Evolutionary conservation across 92 coral and sea anemone genomes (phyloP), one percentile per base, ranked within the genome.

Genomic region (Pocillopora meandrina): DNA sequence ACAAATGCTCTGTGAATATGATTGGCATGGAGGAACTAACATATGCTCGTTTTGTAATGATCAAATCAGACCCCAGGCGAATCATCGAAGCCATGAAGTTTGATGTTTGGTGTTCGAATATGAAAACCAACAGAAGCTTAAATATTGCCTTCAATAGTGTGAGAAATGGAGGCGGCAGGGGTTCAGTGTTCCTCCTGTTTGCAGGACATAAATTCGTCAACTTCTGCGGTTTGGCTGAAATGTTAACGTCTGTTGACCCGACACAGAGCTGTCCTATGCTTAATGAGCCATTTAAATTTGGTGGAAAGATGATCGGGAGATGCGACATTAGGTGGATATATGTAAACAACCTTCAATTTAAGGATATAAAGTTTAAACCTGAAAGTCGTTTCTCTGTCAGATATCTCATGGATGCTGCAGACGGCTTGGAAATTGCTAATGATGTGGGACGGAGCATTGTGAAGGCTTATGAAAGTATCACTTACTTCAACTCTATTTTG

Each of bases 141-240:
- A 85, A 85, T 33, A 60, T n/a, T 6, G 71, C 74, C 23, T 85
- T 79, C 52, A 4, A 56, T 1, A 86, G 80, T 42, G 90, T 81
- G 14, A 60, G 67, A 20, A 59, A 56, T 61, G 62, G 49, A 47
- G 89, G 80, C 21, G 89, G 80, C 21, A 66, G 68, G 49, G 47
- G 34, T 9, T 87, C 79, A 10, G 57, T 85, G 4, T 85, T 42
- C 77, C 66, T 89, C 19, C 36, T 89, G 58, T 89, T 89, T 35
- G 71, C 89, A 12, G 75, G 84, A 65, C 19, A 55, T 61, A 83
- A 33, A 80, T 75, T 36, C 76, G 1, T 16, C 3, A 35, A 56
- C 18, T 89, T 89, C 61, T 83, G 89, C 16, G 92, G 92, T 33
- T 33, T 89, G 65, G 92, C 92, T 26, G 81, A 85, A 58, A 89